phyloP scores from a whole-genome alignment of 2,888 invertebrate species.

The Napeogenes inachia region DNA sequence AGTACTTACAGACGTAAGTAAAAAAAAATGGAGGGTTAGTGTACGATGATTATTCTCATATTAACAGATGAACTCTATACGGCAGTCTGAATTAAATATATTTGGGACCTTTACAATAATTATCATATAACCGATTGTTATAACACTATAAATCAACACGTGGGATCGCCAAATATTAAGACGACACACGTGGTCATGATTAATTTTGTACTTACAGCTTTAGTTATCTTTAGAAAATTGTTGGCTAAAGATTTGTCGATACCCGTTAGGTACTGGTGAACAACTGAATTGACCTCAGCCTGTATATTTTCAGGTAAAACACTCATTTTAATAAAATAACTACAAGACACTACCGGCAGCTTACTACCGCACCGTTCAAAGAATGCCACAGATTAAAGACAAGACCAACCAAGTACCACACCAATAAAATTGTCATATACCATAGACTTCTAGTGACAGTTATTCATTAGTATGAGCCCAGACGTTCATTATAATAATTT shows the following conservation, averaged over 20 bases:
- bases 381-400: constrained; percentile 25
- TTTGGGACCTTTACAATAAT: too few relatives aligned
- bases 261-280: constrained; percentile 81
- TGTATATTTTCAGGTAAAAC: constrained; percentile 39
- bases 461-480: too few relatives aligned
- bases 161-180: constrained; percentile 37
- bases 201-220: constrained; percentile 80
- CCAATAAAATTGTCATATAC: not conserved
- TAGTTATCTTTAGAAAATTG: constrained; percentile 83
- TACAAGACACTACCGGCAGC: constrained; percentile 14
- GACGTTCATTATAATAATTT: too few relatives aligned
- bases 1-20: too few relatives aligned
- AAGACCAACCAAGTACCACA: not conserved
- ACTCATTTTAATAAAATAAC: constrained; percentile 48
- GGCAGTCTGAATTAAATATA: too few relatives aligned
- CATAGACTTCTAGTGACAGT: not conserved
- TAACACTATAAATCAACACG: constrained; percentile 44
- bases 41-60: too few relatives aligned
- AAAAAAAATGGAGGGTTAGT: too few relatives aligned
- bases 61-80: too few relatives aligned
- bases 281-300: constrained; percentile 70
- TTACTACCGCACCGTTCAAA: constrained; percentile 10
- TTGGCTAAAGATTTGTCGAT: constrained; percentile 82
- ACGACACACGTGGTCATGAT: constrained; percentile 55
- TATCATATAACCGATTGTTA: constrained; percentile 4